Percentiles rank a stretch among this genome's conserved stretches.
Evolutionary conservation across 2,113 vertebrate species (phyloP).

Genomic region (Hiodon alosoides): DNA sequence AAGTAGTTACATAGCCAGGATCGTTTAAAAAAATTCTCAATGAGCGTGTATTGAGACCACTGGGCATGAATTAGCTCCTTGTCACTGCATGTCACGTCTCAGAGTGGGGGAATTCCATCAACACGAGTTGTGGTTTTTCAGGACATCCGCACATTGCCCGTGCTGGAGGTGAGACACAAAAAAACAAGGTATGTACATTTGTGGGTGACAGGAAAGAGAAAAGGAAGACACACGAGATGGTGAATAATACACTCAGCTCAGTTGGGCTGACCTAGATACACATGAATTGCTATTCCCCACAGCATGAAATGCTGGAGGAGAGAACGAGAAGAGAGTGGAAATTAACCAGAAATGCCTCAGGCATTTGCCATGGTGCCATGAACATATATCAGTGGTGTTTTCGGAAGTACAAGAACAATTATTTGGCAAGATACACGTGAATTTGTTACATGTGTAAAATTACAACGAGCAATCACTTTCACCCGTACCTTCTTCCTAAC

Average conservation of each 20-base stretch:
- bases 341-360: neutral
- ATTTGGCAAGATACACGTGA: no score
- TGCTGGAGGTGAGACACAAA: neutral
- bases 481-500: no score
- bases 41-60: neutral
- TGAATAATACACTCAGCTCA: conserved; percentile 27
- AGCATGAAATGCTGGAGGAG: conserved; percentile 18
- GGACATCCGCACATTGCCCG: neutral
- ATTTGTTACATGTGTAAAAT: no score
- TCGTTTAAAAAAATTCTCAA: neutral
- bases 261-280: conserved; percentile 52
- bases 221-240: conserved; percentile 30
- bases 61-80: neutral
- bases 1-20: neutral
- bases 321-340: neutral
- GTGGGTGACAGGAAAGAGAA: conserved; percentile 9
- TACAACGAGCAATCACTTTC: no score
- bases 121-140: neutral
- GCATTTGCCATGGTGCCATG: neutral
- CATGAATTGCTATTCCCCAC: conserved; percentile 47
- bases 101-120: neutral
- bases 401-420: no score
- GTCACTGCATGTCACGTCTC: neutral
- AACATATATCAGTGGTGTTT: no score
- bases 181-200: conserved; percentile 2